Percentiles rank a stretch among this genome's conserved stretches.
phyloP scores from a whole-genome alignment of 2,113 vertebrate species.

The Cynoglossus semilaevis region DNA sequence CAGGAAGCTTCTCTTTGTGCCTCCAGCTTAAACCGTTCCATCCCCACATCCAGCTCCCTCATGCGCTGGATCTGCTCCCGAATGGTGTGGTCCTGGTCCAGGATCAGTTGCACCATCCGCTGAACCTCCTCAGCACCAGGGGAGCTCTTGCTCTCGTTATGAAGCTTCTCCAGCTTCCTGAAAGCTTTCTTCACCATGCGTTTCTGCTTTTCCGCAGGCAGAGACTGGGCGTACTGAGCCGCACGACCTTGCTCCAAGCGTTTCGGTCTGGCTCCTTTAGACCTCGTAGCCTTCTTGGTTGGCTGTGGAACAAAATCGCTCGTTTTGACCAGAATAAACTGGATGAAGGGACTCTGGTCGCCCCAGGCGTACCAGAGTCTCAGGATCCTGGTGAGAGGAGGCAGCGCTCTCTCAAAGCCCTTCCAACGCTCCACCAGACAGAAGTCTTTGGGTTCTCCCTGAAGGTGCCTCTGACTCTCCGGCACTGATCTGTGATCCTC shows the following conservation, averaged over 20 bases:
- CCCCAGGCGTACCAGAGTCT: slow-evolving; percentile 95
- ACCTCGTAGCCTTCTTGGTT: slow-evolving; percentile 78
- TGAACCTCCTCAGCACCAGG: slow-evolving; percentile 81
- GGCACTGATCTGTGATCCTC: slow-evolving; percentile 84
- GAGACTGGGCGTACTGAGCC: slow-evolving; percentile 70
- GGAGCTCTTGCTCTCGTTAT: slow-evolving; percentile 71
- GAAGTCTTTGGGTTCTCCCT: slow-evolving; percentile 87
- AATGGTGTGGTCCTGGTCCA: slow-evolving; percentile 92
- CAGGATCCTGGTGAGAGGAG: slow-evolving; percentile 89
- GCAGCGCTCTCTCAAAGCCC: slow-evolving; percentile 87
- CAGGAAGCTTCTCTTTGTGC: slow-evolving; percentile 59
- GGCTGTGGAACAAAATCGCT: slow-evolving; percentile 83
- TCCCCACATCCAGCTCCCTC: slow-evolving; percentile 86
- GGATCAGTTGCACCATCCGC: slow-evolving; percentile 86
- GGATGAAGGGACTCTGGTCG: slow-evolving; percentile 85
- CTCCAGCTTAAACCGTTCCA: slow-evolving; percentile 80
- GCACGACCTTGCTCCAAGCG: slow-evolving; percentile 78
- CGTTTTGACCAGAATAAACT: slow-evolving; percentile 86
- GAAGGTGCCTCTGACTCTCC: slow-evolving; percentile 81
- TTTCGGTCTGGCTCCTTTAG: slow-evolving; percentile 76
- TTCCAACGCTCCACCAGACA: slow-evolving; percentile 93
- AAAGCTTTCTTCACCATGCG: slow-evolving; percentile 93
- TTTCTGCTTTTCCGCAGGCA: slow-evolving; percentile 88
- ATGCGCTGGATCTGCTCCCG: slow-evolving; percentile 88
- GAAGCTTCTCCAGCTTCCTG: slow-evolving; percentile 89